Evolutionary conservation across 2,797 vertebrate genomes (phyloP), one percentile per base, ranked within the genome.

Genomic region (Carcharodon carcharias): DNA sequence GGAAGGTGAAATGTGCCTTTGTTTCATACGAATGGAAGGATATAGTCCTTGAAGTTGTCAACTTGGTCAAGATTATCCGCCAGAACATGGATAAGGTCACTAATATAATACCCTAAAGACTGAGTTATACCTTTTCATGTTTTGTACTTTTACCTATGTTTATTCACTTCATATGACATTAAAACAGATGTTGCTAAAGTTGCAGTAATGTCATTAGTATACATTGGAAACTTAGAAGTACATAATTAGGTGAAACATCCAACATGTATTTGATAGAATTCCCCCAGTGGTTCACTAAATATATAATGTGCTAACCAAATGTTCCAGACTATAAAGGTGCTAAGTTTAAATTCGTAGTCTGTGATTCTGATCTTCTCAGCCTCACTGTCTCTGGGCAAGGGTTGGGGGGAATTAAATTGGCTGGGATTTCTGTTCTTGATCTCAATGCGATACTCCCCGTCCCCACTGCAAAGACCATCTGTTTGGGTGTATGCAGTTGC

Each of bases 91-190:
- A 50, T 26, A 71, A 50, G 23, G 73, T 8, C 40, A 54, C 45
- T 95, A 12, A 95, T 67, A 71, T 95, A 95, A 54, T 35, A 71
- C 40, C 93, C 67, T 26, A 71, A 95, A 95, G 45, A 95, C 31
- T 50, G 45, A 71, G 56, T 92, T 95, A 95, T 54, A 71, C 93
- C 93, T 95, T 71, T 71, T 54, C 40, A 28, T 95, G 65, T 95
- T 95, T 54, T 69, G 18, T 94, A 94, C 63, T 94, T 94, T 94
- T 94, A 94, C n/a, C 63, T 94, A 69, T 5, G 14, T 45, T 94
- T 67, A 23, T 50, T 95, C 45, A 16, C 67, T 71, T 95, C 63
- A 71, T 93, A 65, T 31, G 11, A 65, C 9, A 71, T 69, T 50
- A 95, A 50, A 28, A n/a, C n/a, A 94, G 45, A 67, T 65, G 35